Evolutionary conservation across 1,140 invertebrate species (phyloP), one percentile per base, ranked within the genome.

Genomic region (Proales similis): DNA sequence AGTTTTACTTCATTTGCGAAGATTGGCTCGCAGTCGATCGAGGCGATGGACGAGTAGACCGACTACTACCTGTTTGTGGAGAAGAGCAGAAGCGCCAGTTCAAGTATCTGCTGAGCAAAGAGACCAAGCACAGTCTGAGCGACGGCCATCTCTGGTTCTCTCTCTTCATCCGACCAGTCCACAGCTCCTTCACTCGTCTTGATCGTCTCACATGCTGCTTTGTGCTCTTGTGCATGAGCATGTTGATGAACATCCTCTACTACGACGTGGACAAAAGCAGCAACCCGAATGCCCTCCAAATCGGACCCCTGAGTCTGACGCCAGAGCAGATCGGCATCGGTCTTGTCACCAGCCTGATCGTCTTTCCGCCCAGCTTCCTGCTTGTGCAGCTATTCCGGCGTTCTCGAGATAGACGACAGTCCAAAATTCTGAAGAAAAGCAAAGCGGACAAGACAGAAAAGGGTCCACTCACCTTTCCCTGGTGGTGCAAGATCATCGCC

Each of bases 81-180:
- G 69, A 70, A 20, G 73, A 76, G 45, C 73, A 79, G 64, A 71
- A 77, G 69, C 67, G 68, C 11, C 73, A 79, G 57, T 79, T 79
- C 53, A 66, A 68, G n/a, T 78, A 80, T 67, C 65, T 80, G 47
- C 80, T 81, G 67, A 65, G 72, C 3, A 71, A 76, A 46, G 73
- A 70, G 17, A 71, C 74, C 0, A 68, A 71, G 26, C 77, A 77
- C 63, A 77, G 78, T 53, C 67, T 81, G 1, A 71, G 71, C 12
- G 80, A 81, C 66, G 79, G 79, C 19, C 80, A 81, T 67, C 67
- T 81, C 6, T 81, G 80, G 80, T 79, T 80, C 64, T 80, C 79
- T 9, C 73, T 81, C 4, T 75, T 81, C 65, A 71, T 77, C 27
- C 66, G 80, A 27, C 79, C 80, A 7, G 74, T 78, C 3, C 68